Evolutionary conservation across 2,797 vertebrate genomes (phyloP), one percentile per base, ranked within the genome.

Genomic region (Sebastes steindachneri): DNA sequence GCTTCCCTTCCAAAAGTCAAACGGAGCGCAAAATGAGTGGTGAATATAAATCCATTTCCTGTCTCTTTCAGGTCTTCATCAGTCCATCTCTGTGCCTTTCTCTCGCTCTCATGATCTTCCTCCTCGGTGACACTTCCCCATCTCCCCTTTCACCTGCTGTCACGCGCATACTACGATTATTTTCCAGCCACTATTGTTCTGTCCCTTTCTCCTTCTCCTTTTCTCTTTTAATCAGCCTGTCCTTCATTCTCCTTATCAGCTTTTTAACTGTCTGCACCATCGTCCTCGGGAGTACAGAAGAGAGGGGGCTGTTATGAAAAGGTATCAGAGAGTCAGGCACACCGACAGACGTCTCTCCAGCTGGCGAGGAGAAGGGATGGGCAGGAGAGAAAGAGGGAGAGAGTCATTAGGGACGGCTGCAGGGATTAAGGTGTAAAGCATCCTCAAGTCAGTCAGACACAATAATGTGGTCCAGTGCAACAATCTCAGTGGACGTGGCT

Each of bases 1-100:
- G 78, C 83, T 80, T 73, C 59, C 75, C 77, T 86, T 89, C 82
- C 77, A 80, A 85, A 85, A 92, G 83, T 89, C 91, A 94, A 93
- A 92, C 84, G 68, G 84, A 88, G 90, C 77, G 68, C 82, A 86
- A 86, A 91, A 90, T 84, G 84, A 88, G 79, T 31, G 73, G 86
- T 84, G 90, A 90, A 93, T 90, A 84, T 86, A 76, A 91, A 91
- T 86, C 84, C 75, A 88, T 91, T 86, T 87, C 86, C 89, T 87
- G 88, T 91, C 88, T 92, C 92, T 89, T 91, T 86, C 84, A 82
- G 84, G 86, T 86, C 84, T 85, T 88, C 89, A 89, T 93, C 88
- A 82, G 84, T 88, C 77, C 88, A 76, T 86, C 86, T 85, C 73
- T n/a, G 21, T 23, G 54, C 79, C 68, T 82, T 76, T 85, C 65